Evolutionary conservation across 2,888 invertebrate species (phyloP), one percentile per base, ranked within the genome.

Genomic region (Melikaiella ostensackeni): DNA sequence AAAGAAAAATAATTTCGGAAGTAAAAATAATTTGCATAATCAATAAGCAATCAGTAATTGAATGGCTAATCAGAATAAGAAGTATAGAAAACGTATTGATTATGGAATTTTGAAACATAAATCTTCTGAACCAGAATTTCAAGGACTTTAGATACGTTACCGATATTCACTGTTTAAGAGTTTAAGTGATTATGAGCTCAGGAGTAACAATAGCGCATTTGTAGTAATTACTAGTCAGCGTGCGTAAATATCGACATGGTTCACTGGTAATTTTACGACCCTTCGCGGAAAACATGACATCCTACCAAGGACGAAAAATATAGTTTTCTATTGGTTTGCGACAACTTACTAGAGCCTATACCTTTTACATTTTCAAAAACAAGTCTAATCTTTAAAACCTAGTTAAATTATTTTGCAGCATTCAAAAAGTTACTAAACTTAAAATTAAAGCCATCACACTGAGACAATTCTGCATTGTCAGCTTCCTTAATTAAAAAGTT

Each of bases 221-320:
- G 5, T 35, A 38, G 0, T 35, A 35, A 63, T 63, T 63, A 63
- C 9, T 35, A 38, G 24, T 64, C 63, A 64, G n/a, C 4, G 63
- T 38, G 63, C 4, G 13, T 38, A 24, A 63, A 63, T 35, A 38
- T 38, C 63, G 11, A 27, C 57, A 63, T 33, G 35, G 33, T 35
- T 63, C 13, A 63, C 33, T 64, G 38, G 21, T 64, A 21, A 38
- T 38, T 64, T 64, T 21, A 64, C 11, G 63, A 21, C 38, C 11
- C 38, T 64, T 35, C 33, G 11, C 13, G n/a, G 38, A 35, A 64
- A 27, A 11, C 57, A 57, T 24, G 57, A 13, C 13, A 11, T 57
- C 13, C 9, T 57, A 57, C 57, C 57, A 57, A 57, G 27, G 27
- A 27, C 59, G 13, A 24, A 59, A 59, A 11, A 27, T 59, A 27